phyloP scores from a whole-genome alignment of 2,888 invertebrate species.

The Lysandra coridon region DNA sequence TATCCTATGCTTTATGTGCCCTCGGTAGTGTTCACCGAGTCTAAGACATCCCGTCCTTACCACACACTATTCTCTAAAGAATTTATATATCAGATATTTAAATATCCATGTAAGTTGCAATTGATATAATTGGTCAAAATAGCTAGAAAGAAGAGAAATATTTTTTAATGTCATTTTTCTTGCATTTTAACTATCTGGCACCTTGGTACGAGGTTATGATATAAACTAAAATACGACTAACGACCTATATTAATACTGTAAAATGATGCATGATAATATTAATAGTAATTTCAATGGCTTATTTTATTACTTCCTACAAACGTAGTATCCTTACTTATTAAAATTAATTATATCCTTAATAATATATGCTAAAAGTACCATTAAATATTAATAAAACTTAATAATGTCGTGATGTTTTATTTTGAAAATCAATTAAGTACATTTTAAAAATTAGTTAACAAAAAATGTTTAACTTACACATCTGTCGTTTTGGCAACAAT shows the following conservation, averaged over 20 bases:
- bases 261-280: background rate
- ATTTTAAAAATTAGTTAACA: background rate
- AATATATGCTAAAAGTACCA: background rate
- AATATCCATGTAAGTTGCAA: background rate
- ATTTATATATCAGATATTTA: slow-evolving; percentile 10
- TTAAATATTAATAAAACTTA: slow-evolving; percentile 13
- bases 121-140: background rate
- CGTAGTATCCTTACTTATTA: background rate
- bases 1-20: background rate
- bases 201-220: background rate
- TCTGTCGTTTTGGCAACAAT: slow-evolving; percentile 1
- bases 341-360: background rate
- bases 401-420: background rate
- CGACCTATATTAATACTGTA: background rate
- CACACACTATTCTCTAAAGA: slow-evolving; percentile 12
- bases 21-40: background rate
- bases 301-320: background rate
- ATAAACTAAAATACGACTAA: background rate
- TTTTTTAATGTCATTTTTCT: background rate
- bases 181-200: slow-evolving; percentile 9
- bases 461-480: slow-evolving; percentile 1
- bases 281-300: background rate
- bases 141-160: slow-evolving; percentile 30
- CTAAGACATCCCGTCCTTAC: slow-evolving; percentile 1
- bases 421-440: background rate